Percentiles rank a stretch among this genome's conserved stretches.
Conservation (phyloP, 2,797 vertebrate genomes). For the Gorsachius magnificus region DNA sequence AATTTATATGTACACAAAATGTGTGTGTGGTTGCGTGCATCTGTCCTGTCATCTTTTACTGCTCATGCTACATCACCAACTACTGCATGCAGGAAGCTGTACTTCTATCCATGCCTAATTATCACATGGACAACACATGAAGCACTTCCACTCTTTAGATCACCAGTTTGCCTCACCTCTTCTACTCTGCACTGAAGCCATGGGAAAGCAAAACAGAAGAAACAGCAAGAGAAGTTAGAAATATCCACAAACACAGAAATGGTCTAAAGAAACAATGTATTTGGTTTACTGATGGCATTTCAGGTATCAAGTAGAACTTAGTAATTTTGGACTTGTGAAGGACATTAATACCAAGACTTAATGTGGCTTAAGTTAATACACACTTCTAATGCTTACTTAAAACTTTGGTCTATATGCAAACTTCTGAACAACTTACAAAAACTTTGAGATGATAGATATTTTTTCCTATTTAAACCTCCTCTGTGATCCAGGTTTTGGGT, state of each 20-base stretch:
- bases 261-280: background rate
- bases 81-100: constrained; percentile 19
- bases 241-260: constrained; percentile 16
- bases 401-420: background rate
- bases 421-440: background rate
- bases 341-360: background rate
- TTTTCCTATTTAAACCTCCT: background rate
- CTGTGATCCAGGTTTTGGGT: background rate
- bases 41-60: background rate
- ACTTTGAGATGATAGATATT: background rate
- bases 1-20: background rate
- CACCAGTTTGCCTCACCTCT: constrained; percentile 88
- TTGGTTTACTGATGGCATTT: background rate
- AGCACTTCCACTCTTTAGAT: background rate
- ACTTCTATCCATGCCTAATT: background rate
- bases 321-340: background rate
- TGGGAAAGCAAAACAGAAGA: constrained; percentile 77
- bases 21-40: background rate
- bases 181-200: constrained; percentile 97
- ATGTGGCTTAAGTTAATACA: background rate
- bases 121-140: background rate
- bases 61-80: background rate
- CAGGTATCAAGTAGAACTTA: background rate
- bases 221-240: constrained; percentile 72
- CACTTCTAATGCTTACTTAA: background rate